These are phyloP conservation scores for Dryas iulia DNA, from an alignment of 1,140 invertebrate genomes.

Conservation along the genomic window DNA sequence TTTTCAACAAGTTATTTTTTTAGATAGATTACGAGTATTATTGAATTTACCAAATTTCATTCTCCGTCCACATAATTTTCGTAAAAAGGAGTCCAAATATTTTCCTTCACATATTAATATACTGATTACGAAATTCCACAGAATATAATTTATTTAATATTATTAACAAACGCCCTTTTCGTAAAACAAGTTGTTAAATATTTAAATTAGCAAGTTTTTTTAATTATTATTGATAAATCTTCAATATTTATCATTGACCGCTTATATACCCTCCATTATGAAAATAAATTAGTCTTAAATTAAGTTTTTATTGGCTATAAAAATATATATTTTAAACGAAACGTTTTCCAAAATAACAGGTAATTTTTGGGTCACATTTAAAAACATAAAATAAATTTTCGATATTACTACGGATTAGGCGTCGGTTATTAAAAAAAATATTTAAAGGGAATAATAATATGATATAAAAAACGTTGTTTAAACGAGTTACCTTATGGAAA, in stretches of 20 bases:
- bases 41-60: too few relatives aligned
- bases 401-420: constrained; percentile 18
- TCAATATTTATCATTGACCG: constrained; percentile 15
- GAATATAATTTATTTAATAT: not conserved
- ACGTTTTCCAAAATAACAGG: constrained; percentile 27
- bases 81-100: too few relatives aligned
- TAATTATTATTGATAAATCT: constrained; percentile 13
- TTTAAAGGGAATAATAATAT: not conserved
- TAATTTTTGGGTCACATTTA: constrained; percentile 29
- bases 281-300: constrained; percentile 21
- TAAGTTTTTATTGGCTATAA: constrained; percentile 28
- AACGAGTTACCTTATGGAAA: not conserved
- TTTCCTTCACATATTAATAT: too few relatives aligned
- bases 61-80: too few relatives aligned
- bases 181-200: constrained; percentile 12
- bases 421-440: constrained; percentile 11
- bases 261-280: constrained; percentile 2
- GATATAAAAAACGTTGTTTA: not conserved
- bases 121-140: not conserved
- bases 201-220: constrained; percentile 11
- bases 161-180: not conserved
- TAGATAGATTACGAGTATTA: too few relatives aligned
- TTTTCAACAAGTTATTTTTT: too few relatives aligned
- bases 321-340: constrained; percentile 28
- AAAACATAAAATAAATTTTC: constrained; percentile 11